Percentiles rank a stretch among this genome's conserved stretches.
phyloP scores from a whole-genome alignment of 2,113 vertebrate species.

The Aix galericulata region DNA sequence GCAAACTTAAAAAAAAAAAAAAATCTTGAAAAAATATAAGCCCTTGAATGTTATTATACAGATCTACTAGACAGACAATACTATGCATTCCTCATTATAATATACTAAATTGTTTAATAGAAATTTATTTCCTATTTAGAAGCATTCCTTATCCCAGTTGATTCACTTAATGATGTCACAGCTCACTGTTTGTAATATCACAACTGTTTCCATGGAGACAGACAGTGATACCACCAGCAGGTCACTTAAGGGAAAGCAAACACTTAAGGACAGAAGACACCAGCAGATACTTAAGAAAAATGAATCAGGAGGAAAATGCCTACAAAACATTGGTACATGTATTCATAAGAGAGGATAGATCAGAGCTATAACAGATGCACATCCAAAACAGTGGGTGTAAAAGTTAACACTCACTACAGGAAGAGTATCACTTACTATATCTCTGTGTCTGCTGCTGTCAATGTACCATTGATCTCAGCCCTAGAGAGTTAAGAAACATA shows the following conservation, averaged over 20 bases:
- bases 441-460: not conserved
- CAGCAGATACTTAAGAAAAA: not conserved
- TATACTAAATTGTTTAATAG: not conserved
- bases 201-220: not conserved
- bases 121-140: not conserved
- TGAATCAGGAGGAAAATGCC: constrained; percentile 10
- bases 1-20: not conserved
- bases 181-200: not conserved
- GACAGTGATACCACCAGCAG: not conserved
- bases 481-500: not conserved
- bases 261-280: not conserved
- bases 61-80: not conserved
- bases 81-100: not conserved
- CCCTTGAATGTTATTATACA: not conserved
- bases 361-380: not conserved
- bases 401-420: not conserved
- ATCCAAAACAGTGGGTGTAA: not conserved
- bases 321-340: not conserved
- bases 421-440: not conserved
- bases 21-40: no score
- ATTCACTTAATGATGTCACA: not conserved
- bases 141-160: not conserved
- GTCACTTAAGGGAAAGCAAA: not conserved
- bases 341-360: not conserved
- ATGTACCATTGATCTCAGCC: not conserved